These are phyloP conservation scores for Neoaliturus tenellus DNA, from an alignment of 2,888 invertebrate genomes.

Conservation along the genomic window DNA sequence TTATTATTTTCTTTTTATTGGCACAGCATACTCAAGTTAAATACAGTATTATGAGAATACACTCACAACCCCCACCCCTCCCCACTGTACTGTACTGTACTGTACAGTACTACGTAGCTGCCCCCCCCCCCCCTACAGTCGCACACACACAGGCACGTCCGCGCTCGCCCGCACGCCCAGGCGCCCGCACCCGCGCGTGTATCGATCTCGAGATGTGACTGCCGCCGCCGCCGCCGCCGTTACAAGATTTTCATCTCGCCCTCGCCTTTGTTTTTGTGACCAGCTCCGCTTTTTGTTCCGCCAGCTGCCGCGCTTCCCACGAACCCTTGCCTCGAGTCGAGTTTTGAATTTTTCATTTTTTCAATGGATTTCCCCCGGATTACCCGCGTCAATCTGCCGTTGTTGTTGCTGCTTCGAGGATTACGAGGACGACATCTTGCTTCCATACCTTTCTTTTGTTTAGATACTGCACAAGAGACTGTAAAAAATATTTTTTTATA, in stretches of 20 bases:
- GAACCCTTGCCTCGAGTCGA: slow-evolving; percentile 25
- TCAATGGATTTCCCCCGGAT: slow-evolving; percentile 1
- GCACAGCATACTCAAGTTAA: too few relatives aligned
- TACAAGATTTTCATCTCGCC: slow-evolving; percentile 35
- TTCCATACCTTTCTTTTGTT: too few relatives aligned
- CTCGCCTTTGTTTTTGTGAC: slow-evolving; percentile 27
- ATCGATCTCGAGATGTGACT: slow-evolving; percentile 29
- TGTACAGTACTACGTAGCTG: too few relatives aligned
- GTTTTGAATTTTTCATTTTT: slow-evolving; percentile 27
- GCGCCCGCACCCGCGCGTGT: not conserved
- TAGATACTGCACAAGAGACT: too few relatives aligned
- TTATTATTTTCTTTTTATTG: too few relatives aligned
- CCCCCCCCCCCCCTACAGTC: too few relatives aligned
- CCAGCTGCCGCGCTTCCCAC: slow-evolving; percentile 29
- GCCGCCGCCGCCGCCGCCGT: not conserved
- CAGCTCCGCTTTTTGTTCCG: slow-evolving; percentile 25
- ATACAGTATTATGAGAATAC: too few relatives aligned
- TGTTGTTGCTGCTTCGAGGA: not conserved
- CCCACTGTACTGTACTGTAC: too few relatives aligned
- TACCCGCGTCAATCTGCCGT: slow-evolving; percentile 8
- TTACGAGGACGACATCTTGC: not conserved
- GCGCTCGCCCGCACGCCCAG: not conserved
- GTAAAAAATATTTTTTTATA: too few relatives aligned
- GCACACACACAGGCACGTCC: too few relatives aligned
- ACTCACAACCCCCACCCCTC: too few relatives aligned